Evolutionary conservation across 2,888 invertebrate genomes (phyloP).

Genomic region (Romanomermis culicivorax): DNA sequence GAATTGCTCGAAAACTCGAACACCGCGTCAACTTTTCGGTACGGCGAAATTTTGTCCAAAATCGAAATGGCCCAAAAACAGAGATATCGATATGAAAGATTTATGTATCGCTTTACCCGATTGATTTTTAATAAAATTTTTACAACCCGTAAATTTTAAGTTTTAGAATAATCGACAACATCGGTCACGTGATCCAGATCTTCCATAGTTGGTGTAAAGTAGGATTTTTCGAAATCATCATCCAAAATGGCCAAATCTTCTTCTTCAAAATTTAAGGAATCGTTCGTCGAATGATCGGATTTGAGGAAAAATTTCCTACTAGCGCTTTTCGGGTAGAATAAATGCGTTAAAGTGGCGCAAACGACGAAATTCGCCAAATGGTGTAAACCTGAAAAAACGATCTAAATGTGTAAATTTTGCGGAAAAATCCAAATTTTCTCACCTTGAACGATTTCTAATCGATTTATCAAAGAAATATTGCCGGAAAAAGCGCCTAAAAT

Average conservation of each 20-base stretch:
- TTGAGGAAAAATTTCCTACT: slow-evolving; percentile 19
- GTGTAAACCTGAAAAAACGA: slow-evolving; percentile 60
- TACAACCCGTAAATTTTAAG: no score
- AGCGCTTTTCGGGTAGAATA: slow-evolving; percentile 70
- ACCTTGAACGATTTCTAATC: slow-evolving; percentile 27
- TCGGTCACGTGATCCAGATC: slow-evolving; percentile 3
- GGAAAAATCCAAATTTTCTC: no score
- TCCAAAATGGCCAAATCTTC: no score
- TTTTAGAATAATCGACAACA: no score
- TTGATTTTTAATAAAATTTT: no score
- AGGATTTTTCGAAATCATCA: slow-evolving; percentile 17
- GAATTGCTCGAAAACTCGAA: no score
- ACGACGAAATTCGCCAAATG: slow-evolving; percentile 86
- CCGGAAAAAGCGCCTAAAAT: slow-evolving; percentile 75
- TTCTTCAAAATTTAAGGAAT: background rate
- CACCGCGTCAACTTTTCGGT: no score
- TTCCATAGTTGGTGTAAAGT: slow-evolving; percentile 14
- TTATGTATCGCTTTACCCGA: no score
- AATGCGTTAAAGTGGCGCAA: slow-evolving; percentile 76
- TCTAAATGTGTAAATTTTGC: no score
- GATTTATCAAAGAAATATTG: slow-evolving; percentile 79
- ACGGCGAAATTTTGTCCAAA: no score
- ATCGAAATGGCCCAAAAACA: no score
- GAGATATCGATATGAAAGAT: no score
- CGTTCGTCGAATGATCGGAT: slow-evolving; percentile 12